Conservation (phyloP, 2,113 vertebrate species). For the Carettochelys insculpta region DNA sequence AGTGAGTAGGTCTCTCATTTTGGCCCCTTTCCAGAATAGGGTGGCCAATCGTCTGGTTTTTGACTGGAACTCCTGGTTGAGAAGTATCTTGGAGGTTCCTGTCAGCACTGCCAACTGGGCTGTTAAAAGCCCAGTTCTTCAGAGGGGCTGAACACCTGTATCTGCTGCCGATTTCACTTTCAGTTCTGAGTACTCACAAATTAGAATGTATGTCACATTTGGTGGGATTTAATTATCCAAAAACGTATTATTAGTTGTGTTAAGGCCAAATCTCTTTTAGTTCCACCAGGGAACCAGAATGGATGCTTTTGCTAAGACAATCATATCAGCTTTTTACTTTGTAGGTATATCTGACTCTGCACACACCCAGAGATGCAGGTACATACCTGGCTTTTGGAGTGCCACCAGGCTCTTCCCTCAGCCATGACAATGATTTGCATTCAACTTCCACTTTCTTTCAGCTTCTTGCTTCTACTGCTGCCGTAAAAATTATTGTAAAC, state of each 20-base stretch:
- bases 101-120: too few relatives aligned
- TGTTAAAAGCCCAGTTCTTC: neutral
- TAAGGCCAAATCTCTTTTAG: neutral
- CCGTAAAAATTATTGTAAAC: neutral
- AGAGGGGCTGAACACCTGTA: neutral
- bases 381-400: neutral
- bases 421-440: neutral
- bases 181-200: neutral
- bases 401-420: neutral
- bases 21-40: neutral
- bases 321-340: neutral
- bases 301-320: neutral
- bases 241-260: neutral
- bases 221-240: neutral
- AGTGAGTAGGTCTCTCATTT: neutral
- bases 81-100: too few relatives aligned
- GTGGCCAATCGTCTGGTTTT: too few relatives aligned
- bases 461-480: neutral
- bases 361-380: neutral
- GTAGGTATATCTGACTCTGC: neutral
- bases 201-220: neutral
- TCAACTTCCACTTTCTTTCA: neutral
- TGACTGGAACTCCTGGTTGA: too few relatives aligned
- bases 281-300: neutral
- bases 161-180: neutral